These are phyloP conservation scores for Agrotis puta DNA, from an alignment of 2,888 invertebrate genomes.

Conservation along the genomic window DNA sequence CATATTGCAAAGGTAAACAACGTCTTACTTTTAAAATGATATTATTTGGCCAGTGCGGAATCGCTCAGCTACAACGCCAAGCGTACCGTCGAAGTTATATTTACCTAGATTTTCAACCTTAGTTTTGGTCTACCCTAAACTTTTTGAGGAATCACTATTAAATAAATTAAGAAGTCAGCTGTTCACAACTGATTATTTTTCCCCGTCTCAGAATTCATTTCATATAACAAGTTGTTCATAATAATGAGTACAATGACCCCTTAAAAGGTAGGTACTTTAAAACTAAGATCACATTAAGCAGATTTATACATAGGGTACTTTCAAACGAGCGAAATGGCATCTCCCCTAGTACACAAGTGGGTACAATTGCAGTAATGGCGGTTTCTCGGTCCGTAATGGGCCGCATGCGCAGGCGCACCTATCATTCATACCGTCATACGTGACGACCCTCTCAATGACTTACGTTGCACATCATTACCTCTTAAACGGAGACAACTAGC, in stretches of 20 bases:
- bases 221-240: no score
- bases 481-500: conserved; percentile 53
- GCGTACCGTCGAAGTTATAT: no score
- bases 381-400: conserved; percentile 77
- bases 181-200: no score
- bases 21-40: conserved; percentile 4
- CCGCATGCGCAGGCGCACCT: conserved; percentile 61
- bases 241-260: background rate
- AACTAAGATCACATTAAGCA: background rate
- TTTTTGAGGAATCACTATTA: no score
- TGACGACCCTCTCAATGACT: conserved; percentile 73
- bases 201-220: no score
- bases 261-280: background rate
- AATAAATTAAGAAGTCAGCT: no score
- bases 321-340: conserved; percentile 58
- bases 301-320: conserved; percentile 30
- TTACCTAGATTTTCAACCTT: no score
- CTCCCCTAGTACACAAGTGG: conserved; percentile 55
- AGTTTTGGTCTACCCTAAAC: no score
- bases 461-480: conserved; percentile 66
- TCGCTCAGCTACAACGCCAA: no score
- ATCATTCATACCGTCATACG: conserved; percentile 69
- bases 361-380: conserved; percentile 75
- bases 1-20: background rate
- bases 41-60: no score